Evolutionary conservation across 2,113 vertebrate genomes (phyloP), one percentile per base, ranked within the genome.

Genomic region (Rostratula benghalensis): DNA sequence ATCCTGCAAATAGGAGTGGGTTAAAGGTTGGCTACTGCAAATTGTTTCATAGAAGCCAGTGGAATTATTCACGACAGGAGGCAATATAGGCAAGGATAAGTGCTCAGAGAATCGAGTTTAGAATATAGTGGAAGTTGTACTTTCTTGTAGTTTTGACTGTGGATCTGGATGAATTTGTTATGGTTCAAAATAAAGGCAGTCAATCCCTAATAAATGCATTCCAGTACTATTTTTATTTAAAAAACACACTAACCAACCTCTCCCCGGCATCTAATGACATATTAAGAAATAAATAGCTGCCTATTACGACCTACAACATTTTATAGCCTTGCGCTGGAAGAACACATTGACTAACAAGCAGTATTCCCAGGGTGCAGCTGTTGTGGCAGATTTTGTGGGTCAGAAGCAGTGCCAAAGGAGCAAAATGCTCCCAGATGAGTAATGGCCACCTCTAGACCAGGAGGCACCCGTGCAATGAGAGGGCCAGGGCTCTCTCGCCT

Each of bases 121-220:
- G 39, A 41, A 24, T 16, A n/a, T 12, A 65, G 35, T 11, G 17
- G 56, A 90, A 53, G 75, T 6, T 51, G 16, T 61, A 71, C 35
- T 71, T 73, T 57, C 43, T 65, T 63, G 12, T 35, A 89, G 43
- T 56, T 90, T 71, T 81, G 35, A 78, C 56, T 53, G 19, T 67
- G 64, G 30, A 48, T 61, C n/a, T 89, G 68, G 27, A 89, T 86
- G 30, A 67, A 79, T 51, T n/a, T 64, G 35, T 17, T 81, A 27
- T 68, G 28, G 65, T 68, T 94, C 76, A 83, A 95, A 96, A 95
- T 97, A 95, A 95, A 97, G 35, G 57, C 7, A 75, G 53, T 76
- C 57, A 91, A 84, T 60, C 64, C 30, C 56, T 69, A 92, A 81
- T 87, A 94, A 93, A 84, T 43, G 57, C 76, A 91, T 95, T 92